Base-by-base conservation (phyloP, 1,140 invertebrate species). In the Pantala flavescens region DNA sequence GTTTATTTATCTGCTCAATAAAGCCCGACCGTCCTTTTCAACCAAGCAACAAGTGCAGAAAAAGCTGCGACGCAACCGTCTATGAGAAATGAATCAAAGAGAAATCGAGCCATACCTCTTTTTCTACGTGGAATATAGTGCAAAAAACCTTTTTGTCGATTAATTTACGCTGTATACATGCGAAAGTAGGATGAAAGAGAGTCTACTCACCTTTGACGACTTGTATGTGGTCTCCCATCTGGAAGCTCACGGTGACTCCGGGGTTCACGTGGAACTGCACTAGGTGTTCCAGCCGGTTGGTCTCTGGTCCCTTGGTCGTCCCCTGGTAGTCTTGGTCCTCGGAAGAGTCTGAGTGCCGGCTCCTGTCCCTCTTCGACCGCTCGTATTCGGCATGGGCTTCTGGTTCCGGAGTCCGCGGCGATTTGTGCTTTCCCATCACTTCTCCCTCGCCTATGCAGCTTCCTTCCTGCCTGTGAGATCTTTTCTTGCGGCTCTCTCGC, bases 181-280 rank as follows among this genome's bases (percentile, higher is more conserved):
- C n/a, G n/a, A n/a, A n/a, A n/a, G n/a, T n/a, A n/a, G n/a, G n/a
- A n/a, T n/a, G n/a, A n/a, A n/a, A n/a, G n/a, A n/a, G n/a, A n/a
- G 36, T 23, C 24, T 36, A 24, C 82, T 82, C 83, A 89, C 88
- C 88, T 87, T 87, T 85, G 77, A 90, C 85, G 70, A 88, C 83
- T 79, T 90, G 88, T 76, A 89, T 82, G 79, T 86, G 87, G 77
- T 89, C 88, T 14, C 88, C 87, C 78, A 88, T 86, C 78, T 88
- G 84, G 77, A 90, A 87, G 71, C 86, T 88, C 78, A 90, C 88
- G 2, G 86, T 88, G 78, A 90, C 89, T 3, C 89, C 88, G 1
- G 88, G 88, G 82, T 90, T 88, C 72, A 90, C 88, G 80, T 90
- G 89, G 78, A 90, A 87, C 79, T 89, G 85, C 71, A 90, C 88